These are phyloP conservation scores for Sarcophaga carnaria DNA, from an alignment of 2,888 invertebrate species.

Conservation along the genomic window DNA sequence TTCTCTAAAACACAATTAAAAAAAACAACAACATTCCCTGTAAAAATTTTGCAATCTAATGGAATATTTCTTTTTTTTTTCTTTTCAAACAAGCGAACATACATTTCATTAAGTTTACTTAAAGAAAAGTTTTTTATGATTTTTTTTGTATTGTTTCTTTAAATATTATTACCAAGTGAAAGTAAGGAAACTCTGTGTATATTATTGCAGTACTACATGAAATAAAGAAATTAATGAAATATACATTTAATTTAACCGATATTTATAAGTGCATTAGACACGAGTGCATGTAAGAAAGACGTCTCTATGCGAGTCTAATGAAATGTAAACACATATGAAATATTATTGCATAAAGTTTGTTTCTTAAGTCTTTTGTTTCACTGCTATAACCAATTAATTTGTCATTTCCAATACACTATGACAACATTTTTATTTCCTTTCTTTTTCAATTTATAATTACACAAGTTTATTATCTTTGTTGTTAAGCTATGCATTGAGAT, in stretches of 20 bases:
- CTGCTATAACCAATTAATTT: background rate
- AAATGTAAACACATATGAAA: background rate
- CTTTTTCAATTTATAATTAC: background rate
- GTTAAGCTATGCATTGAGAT: no score
- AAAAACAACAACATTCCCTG: background rate
- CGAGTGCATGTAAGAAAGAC: no score
- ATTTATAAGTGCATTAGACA: background rate
- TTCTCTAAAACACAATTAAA: background rate
- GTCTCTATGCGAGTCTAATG: no score
- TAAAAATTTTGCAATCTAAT: background rate
- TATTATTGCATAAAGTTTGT: slow-evolving; percentile 27
- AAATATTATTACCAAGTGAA: slow-evolving; percentile 38
- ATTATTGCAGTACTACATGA: background rate
- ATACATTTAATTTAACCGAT: background rate
- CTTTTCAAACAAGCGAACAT: no score
- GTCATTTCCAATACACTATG: background rate
- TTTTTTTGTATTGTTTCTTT: slow-evolving; percentile 1
- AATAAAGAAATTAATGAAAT: background rate
- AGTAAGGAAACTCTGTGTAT: slow-evolving; percentile 49
- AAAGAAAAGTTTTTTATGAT: background rate
- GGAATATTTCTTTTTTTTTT: slow-evolving; percentile 9
- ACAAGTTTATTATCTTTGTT: no score
- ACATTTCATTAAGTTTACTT: background rate
- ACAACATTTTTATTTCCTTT: background rate
- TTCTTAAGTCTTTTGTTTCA: slow-evolving; percentile 47